Conservation (phyloP, 2,888 invertebrate genomes). For the Micropterix aruncella region DNA sequence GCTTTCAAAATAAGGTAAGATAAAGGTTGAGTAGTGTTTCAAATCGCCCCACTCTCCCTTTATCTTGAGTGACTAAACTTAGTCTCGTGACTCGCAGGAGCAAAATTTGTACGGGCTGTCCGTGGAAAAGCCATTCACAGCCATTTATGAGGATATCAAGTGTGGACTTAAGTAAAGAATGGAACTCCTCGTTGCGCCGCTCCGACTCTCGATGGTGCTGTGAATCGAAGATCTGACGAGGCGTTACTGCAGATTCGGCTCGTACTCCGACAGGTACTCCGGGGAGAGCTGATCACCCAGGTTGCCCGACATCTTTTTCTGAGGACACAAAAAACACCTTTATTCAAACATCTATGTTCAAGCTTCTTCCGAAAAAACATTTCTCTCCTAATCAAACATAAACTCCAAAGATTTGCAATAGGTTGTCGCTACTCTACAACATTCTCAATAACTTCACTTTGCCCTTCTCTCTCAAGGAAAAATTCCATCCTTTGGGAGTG, state of each 20-base stretch:
- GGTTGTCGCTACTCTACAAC: too few relatives aligned
- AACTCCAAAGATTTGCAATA: too few relatives aligned
- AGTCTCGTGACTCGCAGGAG: background rate
- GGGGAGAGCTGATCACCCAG: background rate
- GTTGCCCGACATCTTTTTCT: background rate
- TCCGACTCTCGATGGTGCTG: background rate
- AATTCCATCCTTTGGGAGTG: too few relatives aligned
- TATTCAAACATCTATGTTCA: background rate
- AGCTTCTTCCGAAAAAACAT: too few relatives aligned
- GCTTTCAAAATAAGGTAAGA: too few relatives aligned
- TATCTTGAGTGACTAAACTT: background rate
- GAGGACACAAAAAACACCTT: background rate
- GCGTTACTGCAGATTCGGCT: background rate
- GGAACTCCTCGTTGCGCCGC: background rate
- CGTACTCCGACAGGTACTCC: background rate
- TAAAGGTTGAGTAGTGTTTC: too few relatives aligned
- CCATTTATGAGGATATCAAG: background rate
- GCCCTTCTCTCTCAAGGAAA: too few relatives aligned
- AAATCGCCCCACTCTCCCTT: too few relatives aligned
- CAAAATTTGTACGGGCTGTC: background rate
- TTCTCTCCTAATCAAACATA: too few relatives aligned
- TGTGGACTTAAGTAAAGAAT: background rate
- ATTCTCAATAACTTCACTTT: too few relatives aligned
- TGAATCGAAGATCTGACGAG: too few relatives aligned
- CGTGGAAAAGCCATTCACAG: background rate